Evolutionary conservation across 1,140 invertebrate species (phyloP).

Genomic region (Cecropterus lyciades): DNA sequence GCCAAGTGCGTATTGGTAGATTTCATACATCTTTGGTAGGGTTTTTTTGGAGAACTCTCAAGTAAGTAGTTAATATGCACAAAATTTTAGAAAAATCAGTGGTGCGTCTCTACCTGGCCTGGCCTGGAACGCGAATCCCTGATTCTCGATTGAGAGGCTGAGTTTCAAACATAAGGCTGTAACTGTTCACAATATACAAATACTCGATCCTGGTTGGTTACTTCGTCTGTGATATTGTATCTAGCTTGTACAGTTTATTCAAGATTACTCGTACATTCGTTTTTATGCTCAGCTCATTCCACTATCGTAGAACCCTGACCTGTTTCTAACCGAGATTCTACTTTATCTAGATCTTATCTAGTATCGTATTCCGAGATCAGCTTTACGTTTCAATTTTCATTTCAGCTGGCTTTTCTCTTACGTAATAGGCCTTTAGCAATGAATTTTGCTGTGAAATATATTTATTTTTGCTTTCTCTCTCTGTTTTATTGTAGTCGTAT

Average conservation of each 20-base stretch:
- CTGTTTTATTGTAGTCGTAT: background rate
- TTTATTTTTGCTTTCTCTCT: background rate
- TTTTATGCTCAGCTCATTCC: conserved; percentile 14
- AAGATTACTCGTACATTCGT: background rate
- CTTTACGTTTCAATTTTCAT: conserved; percentile 57
- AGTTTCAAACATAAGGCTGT: too few relatives aligned
- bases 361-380: conserved; percentile 42
- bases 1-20: too few relatives aligned
- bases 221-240: background rate
- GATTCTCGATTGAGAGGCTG: too few relatives aligned
- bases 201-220: too few relatives aligned
- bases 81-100: too few relatives aligned
- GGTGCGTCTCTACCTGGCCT: too few relatives aligned
- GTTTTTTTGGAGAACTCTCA: too few relatives aligned
- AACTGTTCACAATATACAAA: too few relatives aligned
- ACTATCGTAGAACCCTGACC: conserved; percentile 62
- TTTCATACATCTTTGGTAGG: too few relatives aligned
- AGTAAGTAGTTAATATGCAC: too few relatives aligned
- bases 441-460: background rate
- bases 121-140: too few relatives aligned
- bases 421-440: background rate
- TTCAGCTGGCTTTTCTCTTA: conserved; percentile 45
- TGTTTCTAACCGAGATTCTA: conserved; percentile 60
- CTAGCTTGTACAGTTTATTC: background rate
- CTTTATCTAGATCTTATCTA: conserved; percentile 67